Base-by-base conservation (phyloP, 2,113 vertebrate genomes). In the Thalassoma bifasciatum region DNA sequence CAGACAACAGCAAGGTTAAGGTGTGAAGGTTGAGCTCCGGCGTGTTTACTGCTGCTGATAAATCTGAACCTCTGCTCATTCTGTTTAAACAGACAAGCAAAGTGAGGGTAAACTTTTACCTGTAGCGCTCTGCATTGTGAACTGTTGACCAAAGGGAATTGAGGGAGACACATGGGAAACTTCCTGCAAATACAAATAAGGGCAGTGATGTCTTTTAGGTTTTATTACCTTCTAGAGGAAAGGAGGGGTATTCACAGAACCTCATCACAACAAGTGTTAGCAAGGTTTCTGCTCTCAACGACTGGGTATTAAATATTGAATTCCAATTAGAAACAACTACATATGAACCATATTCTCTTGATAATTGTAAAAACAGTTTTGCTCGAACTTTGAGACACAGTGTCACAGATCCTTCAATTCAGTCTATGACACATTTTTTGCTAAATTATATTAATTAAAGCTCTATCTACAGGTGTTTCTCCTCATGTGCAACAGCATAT, bases 81-180 rank as follows among this genome's bases (percentile, higher is more conserved):
- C 36, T 60, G 64, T 77, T 80, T 72, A 54, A 72, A 63, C 63
- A 66, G 57, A 72, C 54, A 80, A 66, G 65, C 63, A 56, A 79
- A 73, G 37, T 46, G 40, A 68, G 57, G 56, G 54, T 24, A 66
- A 61, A 62, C 58, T 58, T 72, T 50, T 60, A 61, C 40, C 17
- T 51, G 10, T 51, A 56, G 38, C 79, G 50, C 36, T 26, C 54
- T 49, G 60, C 62, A 66, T 54, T 50, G 69, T 62, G 54, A 66
- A 61, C 13, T 69, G 75, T 83, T 72, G 75, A 84, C 69, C 66
- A 77, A 54, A 77, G 30, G 22, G 21, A 53, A 54, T 46, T 30
- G 50, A 65, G 26, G 56, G 19, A 63, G 40, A n/a, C 38, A 40
- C 46, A 34, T 37, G 49, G 65, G 49, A 19, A 46, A 75, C 30